These are phyloP conservation scores for Malurus cyaneus DNA, from an alignment of 2,113 vertebrate genomes.

Conservation along the genomic window DNA sequence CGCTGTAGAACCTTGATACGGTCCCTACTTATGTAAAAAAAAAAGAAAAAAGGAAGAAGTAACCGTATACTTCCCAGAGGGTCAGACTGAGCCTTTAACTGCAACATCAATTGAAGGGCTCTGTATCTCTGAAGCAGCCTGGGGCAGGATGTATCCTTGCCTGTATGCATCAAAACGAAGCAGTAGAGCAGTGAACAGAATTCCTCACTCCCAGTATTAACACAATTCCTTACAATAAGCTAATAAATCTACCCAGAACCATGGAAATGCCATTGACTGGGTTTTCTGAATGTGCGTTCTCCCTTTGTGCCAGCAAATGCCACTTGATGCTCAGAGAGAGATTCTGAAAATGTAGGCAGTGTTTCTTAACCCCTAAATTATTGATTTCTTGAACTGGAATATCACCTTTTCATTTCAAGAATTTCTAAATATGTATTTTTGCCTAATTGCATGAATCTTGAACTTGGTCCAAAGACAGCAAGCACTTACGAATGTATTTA, in stretches of 20 bases:
- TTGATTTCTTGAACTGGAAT: neutral
- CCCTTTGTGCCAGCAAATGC: neutral
- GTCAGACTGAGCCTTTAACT: conserved; percentile 7
- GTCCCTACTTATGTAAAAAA: neutral
- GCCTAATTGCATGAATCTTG: neutral
- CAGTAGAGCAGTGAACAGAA: neutral
- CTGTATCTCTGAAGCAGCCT: neutral
- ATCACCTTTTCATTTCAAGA: neutral
- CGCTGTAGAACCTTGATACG: conserved; percentile 16
- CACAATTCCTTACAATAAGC: neutral
- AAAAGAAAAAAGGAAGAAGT: neutral
- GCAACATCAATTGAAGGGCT: neutral
- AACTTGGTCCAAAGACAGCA: neutral
- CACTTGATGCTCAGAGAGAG: neutral
- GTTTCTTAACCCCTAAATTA: neutral
- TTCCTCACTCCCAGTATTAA: neutral
- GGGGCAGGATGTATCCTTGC: neutral
- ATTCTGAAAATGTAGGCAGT: neutral
- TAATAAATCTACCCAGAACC: neutral
- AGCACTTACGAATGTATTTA: neutral
- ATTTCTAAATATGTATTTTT: neutral
- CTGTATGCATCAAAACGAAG: neutral
- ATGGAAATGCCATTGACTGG: neutral
- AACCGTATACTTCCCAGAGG: neutral
- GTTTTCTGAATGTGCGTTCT: neutral